These are phyloP conservation scores for Rhinatrema bivittatum DNA, from an alignment of 2,797 vertebrate genomes.

Conservation along the genomic window DNA sequence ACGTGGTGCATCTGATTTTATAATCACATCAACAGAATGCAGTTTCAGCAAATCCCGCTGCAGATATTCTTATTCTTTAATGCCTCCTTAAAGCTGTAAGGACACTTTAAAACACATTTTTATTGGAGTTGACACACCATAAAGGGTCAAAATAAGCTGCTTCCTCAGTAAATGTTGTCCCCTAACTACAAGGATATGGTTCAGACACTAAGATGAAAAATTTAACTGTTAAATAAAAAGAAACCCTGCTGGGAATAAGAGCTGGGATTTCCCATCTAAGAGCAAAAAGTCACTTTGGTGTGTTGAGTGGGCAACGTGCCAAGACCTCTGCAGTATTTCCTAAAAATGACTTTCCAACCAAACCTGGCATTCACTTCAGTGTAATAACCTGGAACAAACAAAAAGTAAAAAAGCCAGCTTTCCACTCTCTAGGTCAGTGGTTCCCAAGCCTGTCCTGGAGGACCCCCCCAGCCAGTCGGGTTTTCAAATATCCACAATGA, in stretches of 20 bases:
- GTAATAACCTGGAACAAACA: no score
- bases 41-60: slow-evolving; percentile 11
- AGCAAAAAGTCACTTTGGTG: slow-evolving; percentile 22
- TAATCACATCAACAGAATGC: no score
- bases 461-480: no score
- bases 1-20: no score
- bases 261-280: slow-evolving; percentile 35
- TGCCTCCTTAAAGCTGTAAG: no score
- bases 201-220: slow-evolving; percentile 21
- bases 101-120: no score
- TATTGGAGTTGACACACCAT: slow-evolving; percentile 41
- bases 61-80: slow-evolving; percentile 24
- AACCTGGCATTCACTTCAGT: no score
- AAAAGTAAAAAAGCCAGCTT: no score
- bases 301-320: slow-evolving; percentile 20
- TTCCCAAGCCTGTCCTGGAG: no score
- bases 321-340: slow-evolving; percentile 14
- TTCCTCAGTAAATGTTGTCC: slow-evolving; percentile 43
- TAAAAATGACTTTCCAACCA: slow-evolving; percentile 25
- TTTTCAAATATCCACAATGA: no score
- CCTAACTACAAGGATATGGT: slow-evolving; percentile 42
- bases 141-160: slow-evolving; percentile 42
- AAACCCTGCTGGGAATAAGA: slow-evolving; percentile 28
- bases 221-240: slow-evolving; percentile 24
- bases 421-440: no score